Conservation (phyloP, 53 echinoderm and acorn worm genomes). For the Echinometra lucunter region DNA sequence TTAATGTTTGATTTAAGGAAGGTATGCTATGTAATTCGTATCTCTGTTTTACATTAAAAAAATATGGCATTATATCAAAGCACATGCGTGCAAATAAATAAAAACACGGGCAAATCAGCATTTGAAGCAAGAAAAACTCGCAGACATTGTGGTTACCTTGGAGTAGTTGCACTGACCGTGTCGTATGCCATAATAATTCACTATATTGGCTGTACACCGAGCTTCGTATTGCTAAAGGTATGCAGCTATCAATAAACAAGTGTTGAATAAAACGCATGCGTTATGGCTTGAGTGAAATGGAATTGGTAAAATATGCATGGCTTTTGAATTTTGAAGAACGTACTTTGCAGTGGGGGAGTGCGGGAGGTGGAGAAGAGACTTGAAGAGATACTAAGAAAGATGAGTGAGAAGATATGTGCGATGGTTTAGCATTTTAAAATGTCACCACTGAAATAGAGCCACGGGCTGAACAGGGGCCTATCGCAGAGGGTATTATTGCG, state of each 20-base stretch:
- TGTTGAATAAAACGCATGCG: neutral
- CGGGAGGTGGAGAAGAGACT: neutral
- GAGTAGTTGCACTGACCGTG: no score
- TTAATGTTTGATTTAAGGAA: no score
- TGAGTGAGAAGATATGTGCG: neutral
- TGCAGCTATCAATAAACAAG: neutral
- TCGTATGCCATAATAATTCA: no score
- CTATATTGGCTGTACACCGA: no score
- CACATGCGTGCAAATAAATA: no score
- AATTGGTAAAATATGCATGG: slow-evolving; percentile 50
- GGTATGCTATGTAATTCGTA: no score
- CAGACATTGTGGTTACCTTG: no score
- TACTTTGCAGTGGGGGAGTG: neutral
- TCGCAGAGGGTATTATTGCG: slow-evolving; percentile 20
- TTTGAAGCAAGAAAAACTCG: no score
- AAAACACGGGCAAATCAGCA: no score
- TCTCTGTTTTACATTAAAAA: no score
- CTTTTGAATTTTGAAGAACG: slow-evolving; percentile 40
- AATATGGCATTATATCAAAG: no score
- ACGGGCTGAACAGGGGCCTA: slow-evolving; percentile 48
- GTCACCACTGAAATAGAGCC: slow-evolving; percentile 50
- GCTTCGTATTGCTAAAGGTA: neutral
- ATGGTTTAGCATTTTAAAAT: slow-evolving; percentile 66
- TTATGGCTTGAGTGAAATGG: neutral
- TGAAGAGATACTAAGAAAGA: neutral